Evolutionary conservation across 2,113 vertebrate genomes (phyloP), one percentile per base, ranked within the genome.

Genomic region (Xiphophorus maculatus): DNA sequence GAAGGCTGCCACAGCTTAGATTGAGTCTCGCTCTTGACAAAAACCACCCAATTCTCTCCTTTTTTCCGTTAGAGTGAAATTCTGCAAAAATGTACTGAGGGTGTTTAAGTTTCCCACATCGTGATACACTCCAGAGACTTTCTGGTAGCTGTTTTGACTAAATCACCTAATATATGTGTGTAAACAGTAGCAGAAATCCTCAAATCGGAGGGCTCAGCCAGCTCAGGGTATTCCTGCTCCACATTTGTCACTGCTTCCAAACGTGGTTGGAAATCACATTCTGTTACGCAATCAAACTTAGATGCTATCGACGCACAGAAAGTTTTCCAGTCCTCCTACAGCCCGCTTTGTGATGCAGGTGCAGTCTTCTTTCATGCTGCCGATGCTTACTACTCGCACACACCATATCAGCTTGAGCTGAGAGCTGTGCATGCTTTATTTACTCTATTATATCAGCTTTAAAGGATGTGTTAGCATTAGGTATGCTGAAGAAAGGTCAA

Each of bases 201-300:
- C 61, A 12, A 37, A 0, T 42, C 2, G 25, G n/a, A 5, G 58
- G 66, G 5, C 48, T 13, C 19, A 3, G 3, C 69, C n/a, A 11
- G 67, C 44, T 81, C 28, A 76, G 78, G 86, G 81, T 81, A 87
- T 88, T 81, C 90, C 87, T 84, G n/a, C 65, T 71, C 76, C 83
- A 69, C 73, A 74, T 54, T 35, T 79, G 78, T 80, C 68, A 69
- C 63, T 28, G 32, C 83, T 75, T 85, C 64, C 74, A 81, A 84
- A 86, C 72, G 86, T 85, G 87, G 90, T 82, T 89, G 89, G 85
- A 93, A 92, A 92, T 92, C 83, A 84, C 75, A 74, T 91, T 91
- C 85, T 90, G 76, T 91, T 90, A 88, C 80, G 82, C 78, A 91
- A 72, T 81, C 74, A 17, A 63, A 81, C 29, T 58, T 14, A 71